phyloP scores from a whole-genome alignment of 2,113 vertebrate genomes.

The Eulacestoma nigropectus region DNA sequence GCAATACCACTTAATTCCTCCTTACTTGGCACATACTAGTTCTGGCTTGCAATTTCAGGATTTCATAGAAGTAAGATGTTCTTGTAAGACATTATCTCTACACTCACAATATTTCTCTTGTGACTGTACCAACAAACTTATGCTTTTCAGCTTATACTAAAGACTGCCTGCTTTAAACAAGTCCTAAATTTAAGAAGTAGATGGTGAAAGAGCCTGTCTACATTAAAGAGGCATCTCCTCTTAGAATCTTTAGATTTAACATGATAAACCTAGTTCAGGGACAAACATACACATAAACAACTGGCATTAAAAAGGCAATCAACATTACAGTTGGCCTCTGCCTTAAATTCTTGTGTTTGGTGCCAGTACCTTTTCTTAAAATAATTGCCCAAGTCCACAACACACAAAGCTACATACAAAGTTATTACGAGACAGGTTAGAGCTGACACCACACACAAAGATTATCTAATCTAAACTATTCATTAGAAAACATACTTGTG shows the following conservation, averaged over 20 bases:
- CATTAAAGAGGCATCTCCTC: neutral
- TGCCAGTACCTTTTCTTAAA: neutral
- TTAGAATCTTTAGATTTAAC: neutral
- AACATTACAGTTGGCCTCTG: neutral
- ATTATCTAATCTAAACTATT: neutral
- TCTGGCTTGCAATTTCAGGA: neutral
- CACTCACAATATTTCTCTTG: neutral
- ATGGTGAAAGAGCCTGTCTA: neutral
- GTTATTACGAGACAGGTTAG: neutral
- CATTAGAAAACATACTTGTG: neutral
- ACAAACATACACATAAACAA: neutral
- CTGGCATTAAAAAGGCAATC: neutral
- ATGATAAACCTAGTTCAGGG: neutral
- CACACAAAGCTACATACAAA: neutral
- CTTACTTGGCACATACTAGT: neutral
- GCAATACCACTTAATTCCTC: neutral
- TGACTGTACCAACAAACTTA: neutral
- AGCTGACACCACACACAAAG: neutral
- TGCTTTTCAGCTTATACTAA: neutral
- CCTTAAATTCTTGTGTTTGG: neutral
- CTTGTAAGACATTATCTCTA: neutral
- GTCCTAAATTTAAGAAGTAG: neutral
- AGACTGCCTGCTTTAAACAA: neutral
- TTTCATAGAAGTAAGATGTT: neutral
- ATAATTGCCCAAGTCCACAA: neutral